A percentile compares a stretch with the other conserved stretches of the same genome.
Conservation (phyloP, 2,888 invertebrate species). For the Axea sp. region DNA sequence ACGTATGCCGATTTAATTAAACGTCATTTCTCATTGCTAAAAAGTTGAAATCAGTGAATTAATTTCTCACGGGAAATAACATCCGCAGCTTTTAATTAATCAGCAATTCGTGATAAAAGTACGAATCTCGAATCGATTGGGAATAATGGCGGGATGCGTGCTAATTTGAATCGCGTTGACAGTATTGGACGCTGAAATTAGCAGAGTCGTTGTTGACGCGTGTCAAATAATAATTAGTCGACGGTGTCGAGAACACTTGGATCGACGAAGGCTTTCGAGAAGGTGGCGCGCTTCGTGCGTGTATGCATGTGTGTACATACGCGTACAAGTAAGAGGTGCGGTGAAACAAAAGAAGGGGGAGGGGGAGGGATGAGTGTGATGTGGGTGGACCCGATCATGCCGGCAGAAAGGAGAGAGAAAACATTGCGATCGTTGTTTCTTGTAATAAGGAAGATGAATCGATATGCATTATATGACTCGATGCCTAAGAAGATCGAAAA, state of each 20-base stretch:
- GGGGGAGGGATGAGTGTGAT: slow-evolving; percentile 5
- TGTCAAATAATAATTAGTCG: slow-evolving; percentile 70
- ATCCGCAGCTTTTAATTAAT: slow-evolving; percentile 16
- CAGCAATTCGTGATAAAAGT: slow-evolving; percentile 14
- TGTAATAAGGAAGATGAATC: slow-evolving; percentile 50
- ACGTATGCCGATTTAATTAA: background rate
- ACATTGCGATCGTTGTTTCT: slow-evolving; percentile 28
- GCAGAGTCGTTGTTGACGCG: slow-evolving; percentile 58
- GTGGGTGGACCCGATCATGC: slow-evolving; percentile 52
- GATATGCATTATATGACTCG: too few relatives aligned
- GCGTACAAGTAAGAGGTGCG: slow-evolving; percentile 20
- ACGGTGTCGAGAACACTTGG: slow-evolving; percentile 48
- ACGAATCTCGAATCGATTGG: background rate
- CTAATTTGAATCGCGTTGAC: slow-evolving; percentile 51
- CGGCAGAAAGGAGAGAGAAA: slow-evolving; percentile 16
- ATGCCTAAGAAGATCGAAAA: too few relatives aligned
- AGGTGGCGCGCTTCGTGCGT: slow-evolving; percentile 11
- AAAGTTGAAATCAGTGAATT: background rate
- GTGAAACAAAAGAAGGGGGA: slow-evolving; percentile 48
- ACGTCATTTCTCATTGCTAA: background rate
- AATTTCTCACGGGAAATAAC: background rate
- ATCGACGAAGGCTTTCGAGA: slow-evolving; percentile 42
- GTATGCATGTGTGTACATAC: background rate
- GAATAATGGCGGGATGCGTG: slow-evolving; percentile 26
- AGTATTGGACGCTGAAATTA: slow-evolving; percentile 50